Evolutionary conservation across 2,797 vertebrate species (phyloP).

Genomic region (Margarornis squamiger): DNA sequence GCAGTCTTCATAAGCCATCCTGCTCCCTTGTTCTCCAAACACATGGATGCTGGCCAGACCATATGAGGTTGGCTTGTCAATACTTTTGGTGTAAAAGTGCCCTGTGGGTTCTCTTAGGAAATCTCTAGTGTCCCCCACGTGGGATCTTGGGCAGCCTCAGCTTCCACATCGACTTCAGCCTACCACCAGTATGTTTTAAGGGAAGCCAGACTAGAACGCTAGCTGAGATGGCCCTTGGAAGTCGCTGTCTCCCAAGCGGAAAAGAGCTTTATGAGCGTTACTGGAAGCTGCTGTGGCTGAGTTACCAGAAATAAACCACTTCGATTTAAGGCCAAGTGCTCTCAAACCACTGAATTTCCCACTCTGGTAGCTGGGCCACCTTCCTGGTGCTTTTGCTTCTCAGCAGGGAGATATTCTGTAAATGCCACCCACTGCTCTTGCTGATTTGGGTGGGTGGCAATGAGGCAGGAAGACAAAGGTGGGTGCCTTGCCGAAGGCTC

Average conservation of each 20-base stretch:
- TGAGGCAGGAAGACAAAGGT: conserved; percentile 38
- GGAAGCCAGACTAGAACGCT: background rate
- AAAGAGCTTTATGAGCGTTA: conserved; percentile 43
- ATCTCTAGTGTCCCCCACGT: background rate
- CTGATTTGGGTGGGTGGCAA: conserved; percentile 4
- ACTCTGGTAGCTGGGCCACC: conserved; percentile 19
- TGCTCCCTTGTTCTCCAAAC: background rate
- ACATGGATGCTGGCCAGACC: background rate
- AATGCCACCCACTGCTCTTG: conserved; percentile 4
- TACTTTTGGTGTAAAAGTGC: background rate
- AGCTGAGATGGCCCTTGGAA: conserved; percentile 12
- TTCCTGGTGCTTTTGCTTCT: conserved; percentile 29
- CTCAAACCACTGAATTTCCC: conserved; percentile 30
- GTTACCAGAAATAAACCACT: conserved; percentile 67
- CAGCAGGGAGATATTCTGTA: background rate
- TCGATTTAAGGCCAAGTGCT: conserved; percentile 1
- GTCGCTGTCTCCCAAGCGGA: background rate
- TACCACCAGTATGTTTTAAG: background rate
- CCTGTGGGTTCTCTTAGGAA: conserved; percentile 17
- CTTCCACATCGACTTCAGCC: background rate
- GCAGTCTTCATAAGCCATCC: background rate
- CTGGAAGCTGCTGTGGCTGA: conserved; percentile 56
- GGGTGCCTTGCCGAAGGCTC: background rate
- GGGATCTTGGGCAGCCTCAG: conserved; percentile 8
- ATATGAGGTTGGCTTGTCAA: background rate